Percentiles rank a stretch among this genome's conserved stretches.
phyloP scores from a whole-genome alignment of 2,888 invertebrate species.

The Lacanobia oleracea region DNA sequence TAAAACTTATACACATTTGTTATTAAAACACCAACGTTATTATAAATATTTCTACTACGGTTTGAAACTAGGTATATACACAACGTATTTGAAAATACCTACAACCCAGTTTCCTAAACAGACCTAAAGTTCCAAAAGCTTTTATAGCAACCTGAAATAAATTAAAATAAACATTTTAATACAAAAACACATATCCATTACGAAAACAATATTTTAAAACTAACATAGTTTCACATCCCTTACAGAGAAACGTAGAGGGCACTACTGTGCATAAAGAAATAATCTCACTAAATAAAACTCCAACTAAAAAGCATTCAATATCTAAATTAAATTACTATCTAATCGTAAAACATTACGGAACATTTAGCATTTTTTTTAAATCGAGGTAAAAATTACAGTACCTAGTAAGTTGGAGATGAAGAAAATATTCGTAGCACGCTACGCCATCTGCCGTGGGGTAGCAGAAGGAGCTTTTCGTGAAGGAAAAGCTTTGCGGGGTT shows the following conservation, averaged over 20 bases:
- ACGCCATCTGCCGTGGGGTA: conserved; percentile 88
- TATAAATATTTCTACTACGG: too few species aligned
- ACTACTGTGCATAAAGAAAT: neutral
- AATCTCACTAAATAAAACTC: neutral
- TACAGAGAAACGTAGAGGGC: conserved; percentile 35
- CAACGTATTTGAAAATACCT: neutral
- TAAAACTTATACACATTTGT: too few species aligned
- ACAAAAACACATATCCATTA: too few species aligned
- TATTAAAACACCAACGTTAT: too few species aligned
- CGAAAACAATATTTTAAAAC: neutral
- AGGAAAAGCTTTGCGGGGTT: conserved; percentile 49
- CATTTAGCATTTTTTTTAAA: neutral
- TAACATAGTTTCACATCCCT: neutral
- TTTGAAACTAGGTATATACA: too few species aligned
- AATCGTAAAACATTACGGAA: neutral
- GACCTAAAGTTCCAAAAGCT: too few species aligned
- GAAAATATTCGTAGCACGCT: conserved; percentile 63
- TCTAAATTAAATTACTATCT: neutral
- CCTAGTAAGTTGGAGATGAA: conserved; percentile 19
- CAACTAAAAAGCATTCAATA: neutral
- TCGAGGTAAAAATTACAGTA: neutral
- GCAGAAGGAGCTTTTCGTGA: conserved; percentile 67
- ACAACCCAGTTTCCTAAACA: neutral
- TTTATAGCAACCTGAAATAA: too few species aligned
- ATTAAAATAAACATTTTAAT: neutral